phyloP scores from a whole-genome alignment of 2,797 vertebrate genomes.

The Sebastes steindachneri region DNA sequence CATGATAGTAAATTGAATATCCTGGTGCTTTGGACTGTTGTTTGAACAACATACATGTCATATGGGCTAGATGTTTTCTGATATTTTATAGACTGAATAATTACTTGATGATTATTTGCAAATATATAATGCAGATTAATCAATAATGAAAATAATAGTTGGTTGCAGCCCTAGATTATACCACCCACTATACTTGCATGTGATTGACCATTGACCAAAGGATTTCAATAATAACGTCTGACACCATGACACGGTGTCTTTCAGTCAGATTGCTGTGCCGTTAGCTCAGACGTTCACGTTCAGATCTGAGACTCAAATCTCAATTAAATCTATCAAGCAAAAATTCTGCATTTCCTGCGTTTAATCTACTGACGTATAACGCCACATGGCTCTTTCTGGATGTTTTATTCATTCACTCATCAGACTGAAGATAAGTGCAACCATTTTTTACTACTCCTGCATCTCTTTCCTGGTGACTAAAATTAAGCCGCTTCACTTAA shows the following conservation, averaged over 20 bases:
- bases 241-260: background rate
- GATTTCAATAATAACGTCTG: background rate
- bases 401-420: background rate
- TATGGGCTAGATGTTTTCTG: background rate
- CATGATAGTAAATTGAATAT: background rate
- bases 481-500: conserved; percentile 4
- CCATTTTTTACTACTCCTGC: background rate
- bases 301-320: background rate
- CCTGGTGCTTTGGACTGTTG: background rate
- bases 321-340: background rate
- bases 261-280: background rate
- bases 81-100: background rate
- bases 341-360: background rate
- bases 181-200: background rate
- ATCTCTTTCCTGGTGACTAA: background rate
- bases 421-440: background rate
- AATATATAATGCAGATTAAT: background rate
- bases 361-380: background rate
- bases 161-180: background rate
- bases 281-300: background rate
- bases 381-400: background rate
- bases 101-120: background rate
- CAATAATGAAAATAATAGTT: background rate
- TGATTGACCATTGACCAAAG: background rate
- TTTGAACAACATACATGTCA: background rate